Evolutionary conservation across 1,140 invertebrate genomes (phyloP).

Genomic region (Drosophila orosa): DNA sequence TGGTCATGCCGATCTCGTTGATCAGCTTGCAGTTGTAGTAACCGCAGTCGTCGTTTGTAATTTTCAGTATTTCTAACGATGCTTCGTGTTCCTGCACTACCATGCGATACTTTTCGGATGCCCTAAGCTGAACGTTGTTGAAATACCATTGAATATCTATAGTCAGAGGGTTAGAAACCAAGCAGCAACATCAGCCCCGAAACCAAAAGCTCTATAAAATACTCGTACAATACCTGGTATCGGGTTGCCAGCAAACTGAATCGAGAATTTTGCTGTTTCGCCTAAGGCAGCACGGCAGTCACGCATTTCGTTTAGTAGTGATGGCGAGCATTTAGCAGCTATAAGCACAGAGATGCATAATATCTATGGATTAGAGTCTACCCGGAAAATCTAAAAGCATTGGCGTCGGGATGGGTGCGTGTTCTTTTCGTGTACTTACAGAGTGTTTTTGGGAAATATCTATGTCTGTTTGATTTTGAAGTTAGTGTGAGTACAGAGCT

Average conservation of each 20-base stretch:
- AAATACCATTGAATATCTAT: slow-evolving; percentile 95
- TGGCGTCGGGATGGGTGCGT: background rate
- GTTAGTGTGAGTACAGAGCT: slow-evolving; percentile 11
- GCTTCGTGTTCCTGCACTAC: slow-evolving; percentile 89
- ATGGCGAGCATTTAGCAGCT: slow-evolving; percentile 92
- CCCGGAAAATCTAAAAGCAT: slow-evolving; percentile 24
- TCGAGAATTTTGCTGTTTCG: slow-evolving; percentile 90
- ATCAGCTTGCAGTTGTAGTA: slow-evolving; percentile 94
- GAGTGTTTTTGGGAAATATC: slow-evolving; percentile 7
- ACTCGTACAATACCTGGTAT: slow-evolving; percentile 88
- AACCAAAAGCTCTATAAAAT: background rate
- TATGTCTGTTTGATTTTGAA: slow-evolving; percentile 50
- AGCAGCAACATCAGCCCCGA: slow-evolving; percentile 37
- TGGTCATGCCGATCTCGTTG: slow-evolving; percentile 92
- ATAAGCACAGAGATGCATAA: slow-evolving; percentile 83
- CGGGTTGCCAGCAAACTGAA: slow-evolving; percentile 92
- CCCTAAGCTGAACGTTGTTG: slow-evolving; percentile 91
- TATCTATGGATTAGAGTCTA: slow-evolving; percentile 65
- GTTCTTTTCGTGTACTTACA: slow-evolving; percentile 56
- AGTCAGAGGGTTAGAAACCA: slow-evolving; percentile 71
- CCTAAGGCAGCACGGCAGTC: slow-evolving; percentile 90
- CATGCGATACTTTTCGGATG: slow-evolving; percentile 89
- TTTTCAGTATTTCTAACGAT: slow-evolving; percentile 89
- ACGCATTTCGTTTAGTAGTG: slow-evolving; percentile 92
- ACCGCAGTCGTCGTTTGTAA: slow-evolving; percentile 90